Evolutionary conservation across 2,888 invertebrate species (phyloP).

Genomic region (Leptinotarsa rubiginosa): DNA sequence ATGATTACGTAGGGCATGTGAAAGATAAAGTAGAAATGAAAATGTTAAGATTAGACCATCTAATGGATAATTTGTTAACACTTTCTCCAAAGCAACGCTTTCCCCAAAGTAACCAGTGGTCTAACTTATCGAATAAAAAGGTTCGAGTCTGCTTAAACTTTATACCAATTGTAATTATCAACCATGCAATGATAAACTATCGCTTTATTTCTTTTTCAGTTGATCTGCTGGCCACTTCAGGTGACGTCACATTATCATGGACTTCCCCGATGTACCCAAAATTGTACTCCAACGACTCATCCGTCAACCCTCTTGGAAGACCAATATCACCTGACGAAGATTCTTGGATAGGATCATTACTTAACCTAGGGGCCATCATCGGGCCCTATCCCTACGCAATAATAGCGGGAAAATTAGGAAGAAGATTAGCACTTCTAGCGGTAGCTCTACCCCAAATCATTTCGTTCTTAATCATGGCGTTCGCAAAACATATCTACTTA

Average conservation of each 20-base stretch:
- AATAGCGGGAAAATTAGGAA: conserved; percentile 74
- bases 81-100: no score
- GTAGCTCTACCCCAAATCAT: conserved; percentile 53
- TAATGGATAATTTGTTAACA: no score
- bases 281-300: conserved; percentile 53
- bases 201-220: conserved; percentile 46
- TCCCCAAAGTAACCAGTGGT: no score
- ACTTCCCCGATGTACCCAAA: conserved; percentile 56
- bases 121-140: no score
- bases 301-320: conserved; percentile 59
- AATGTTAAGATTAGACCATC: no score
- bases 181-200: background rate
- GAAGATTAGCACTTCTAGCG: conserved; percentile 76
- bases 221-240: conserved; percentile 54
- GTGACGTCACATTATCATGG: conserved; percentile 56
- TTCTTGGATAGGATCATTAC: conserved; percentile 69
- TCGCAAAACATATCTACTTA: conserved; percentile 47
- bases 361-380: conserved; percentile 67
- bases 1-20: no score
- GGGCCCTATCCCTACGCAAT: conserved; percentile 78
- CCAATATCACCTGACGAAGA: conserved; percentile 62
- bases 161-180: background rate
- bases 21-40: no score
- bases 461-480: conserved; percentile 50
- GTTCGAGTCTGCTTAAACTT: no score